Evolutionary conservation across 30 jellyfish, hydroid and myxozoan species (phyloP).

Genomic region (Aurelia sp.): DNA sequence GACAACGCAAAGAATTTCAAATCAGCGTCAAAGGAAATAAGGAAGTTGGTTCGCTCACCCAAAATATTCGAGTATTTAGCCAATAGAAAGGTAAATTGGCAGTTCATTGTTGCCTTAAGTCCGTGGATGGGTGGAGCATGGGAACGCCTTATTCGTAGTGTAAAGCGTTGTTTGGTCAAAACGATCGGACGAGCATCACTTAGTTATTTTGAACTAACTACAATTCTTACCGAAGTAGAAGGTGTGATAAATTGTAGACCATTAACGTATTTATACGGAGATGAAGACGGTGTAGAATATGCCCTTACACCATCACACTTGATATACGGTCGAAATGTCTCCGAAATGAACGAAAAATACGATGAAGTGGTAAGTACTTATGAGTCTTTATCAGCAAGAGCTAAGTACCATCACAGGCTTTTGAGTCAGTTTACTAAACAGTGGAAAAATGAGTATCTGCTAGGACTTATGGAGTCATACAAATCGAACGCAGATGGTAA

Average conservation of each 20-base stretch:
- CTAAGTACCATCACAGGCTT: conserved; percentile 23
- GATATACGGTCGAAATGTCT: conserved; percentile 16
- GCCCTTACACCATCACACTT: conserved; percentile 34
- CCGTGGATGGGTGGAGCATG: conserved; percentile 27
- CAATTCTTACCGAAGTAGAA: conserved; percentile 55
- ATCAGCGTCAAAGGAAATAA: not conserved
- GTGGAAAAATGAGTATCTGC: conserved; percentile 60
- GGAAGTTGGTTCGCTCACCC: not conserved
- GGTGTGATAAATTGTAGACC: conserved; percentile 38
- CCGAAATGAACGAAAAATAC: not conserved
- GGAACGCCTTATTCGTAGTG: not conserved
- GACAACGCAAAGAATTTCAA: not conserved
- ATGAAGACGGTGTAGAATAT: conserved; percentile 20
- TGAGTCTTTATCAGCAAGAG: conserved; percentile 26
- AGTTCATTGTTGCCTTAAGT: not conserved
- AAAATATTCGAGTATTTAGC: not conserved
- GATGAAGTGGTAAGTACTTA: conserved; percentile 42
- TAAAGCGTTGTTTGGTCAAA: not conserved
- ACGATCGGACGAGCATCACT: not conserved
- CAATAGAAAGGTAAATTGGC: not conserved
- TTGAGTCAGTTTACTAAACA: conserved; percentile 23
- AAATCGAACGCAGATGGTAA: not conserved
- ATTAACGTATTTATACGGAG: conserved; percentile 24
- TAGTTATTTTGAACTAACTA: conserved; percentile 28
- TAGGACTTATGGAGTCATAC: conserved; percentile 20